phyloP scores from a whole-genome alignment of 1,140 invertebrate species.

The Megalonaias nervosa region DNA sequence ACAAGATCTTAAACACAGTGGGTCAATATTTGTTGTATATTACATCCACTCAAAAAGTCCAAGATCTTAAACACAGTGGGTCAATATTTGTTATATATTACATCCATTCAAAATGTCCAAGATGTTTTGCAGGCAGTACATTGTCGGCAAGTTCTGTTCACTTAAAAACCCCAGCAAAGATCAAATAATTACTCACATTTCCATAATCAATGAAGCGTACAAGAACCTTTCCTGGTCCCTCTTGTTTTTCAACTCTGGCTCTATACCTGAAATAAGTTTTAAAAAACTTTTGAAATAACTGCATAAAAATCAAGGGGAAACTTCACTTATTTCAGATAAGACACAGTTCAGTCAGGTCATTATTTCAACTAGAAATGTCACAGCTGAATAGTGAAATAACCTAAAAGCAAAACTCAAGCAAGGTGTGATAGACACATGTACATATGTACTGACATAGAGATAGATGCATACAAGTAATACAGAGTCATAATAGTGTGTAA shows the following conservation, averaged over 20 bases:
- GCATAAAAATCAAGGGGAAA: background rate
- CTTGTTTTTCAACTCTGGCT: constrained; percentile 91
- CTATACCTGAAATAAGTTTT: constrained; percentile 78
- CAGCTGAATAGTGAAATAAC: too few relatives aligned
- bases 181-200: constrained; percentile 76
- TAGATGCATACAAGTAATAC: too few relatives aligned
- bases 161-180: background rate
- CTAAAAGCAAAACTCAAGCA: too few relatives aligned
- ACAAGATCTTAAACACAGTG: background rate
- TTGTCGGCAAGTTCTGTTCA: background rate
- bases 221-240: constrained; percentile 74
- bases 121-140: background rate
- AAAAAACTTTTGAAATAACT: background rate
- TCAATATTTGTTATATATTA: background rate
- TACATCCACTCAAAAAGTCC: too few relatives aligned
- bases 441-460: too few relatives aligned
- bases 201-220: constrained; percentile 97
- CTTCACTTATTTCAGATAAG: too few relatives aligned
- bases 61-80: background rate
- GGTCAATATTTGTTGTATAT: background rate
- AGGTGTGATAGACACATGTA: too few relatives aligned
- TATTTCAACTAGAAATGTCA: too few relatives aligned
- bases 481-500: too few relatives aligned
- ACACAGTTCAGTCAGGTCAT: too few relatives aligned
- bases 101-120: background rate